Base-by-base conservation (phyloP, 2,888 invertebrate species). In the Zygaena filipendulae region DNA sequence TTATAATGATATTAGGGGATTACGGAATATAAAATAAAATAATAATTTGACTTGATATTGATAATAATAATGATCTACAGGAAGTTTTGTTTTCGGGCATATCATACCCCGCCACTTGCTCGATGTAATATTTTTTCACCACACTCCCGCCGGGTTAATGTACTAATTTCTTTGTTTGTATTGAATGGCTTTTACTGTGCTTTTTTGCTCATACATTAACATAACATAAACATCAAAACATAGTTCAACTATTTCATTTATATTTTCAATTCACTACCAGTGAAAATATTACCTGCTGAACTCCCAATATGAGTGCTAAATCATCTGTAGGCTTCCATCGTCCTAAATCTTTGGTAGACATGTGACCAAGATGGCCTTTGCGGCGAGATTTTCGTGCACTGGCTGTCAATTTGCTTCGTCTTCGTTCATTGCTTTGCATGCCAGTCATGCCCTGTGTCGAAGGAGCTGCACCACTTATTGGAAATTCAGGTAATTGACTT, bases 281-380 rank as follows among this genome's bases (percentile, higher is more conserved):
- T n/a, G n/a, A n/a, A n/a, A n/a, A n/a, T n/a, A n/a, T 38, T 39
- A 89, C 89, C 80, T 95, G 97, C 52, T 95, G 92, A 3, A 97
- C 93, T 34, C 95, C 96, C 38, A 93, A 87, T 36, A 99, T 93
- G 1, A 99, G 81, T 0, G 94, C 91, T 13, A 98, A 77, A 79
- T 99, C 99, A 80, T 99, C 99, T 11, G 92, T 91, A 2, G 97
- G 96, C 58, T 97, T 97, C 98, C 98, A 99, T 29, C 95, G 83
- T 0, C 97, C 97, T 23, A 93, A 77, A 69, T 92, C 92, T 71
- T 92, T 90, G 2, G 90, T 88, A 3, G 90, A 85, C 41, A 89
- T 67, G 28, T 87, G 86, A 54, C 85, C 87, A 5, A 86, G 75
- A 38, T 87, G 87, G 24, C 85, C 84, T 42, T 86, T 86, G 38